Conservation (phyloP, 2,113 vertebrate genomes). For the Panurus biarmicus region DNA sequence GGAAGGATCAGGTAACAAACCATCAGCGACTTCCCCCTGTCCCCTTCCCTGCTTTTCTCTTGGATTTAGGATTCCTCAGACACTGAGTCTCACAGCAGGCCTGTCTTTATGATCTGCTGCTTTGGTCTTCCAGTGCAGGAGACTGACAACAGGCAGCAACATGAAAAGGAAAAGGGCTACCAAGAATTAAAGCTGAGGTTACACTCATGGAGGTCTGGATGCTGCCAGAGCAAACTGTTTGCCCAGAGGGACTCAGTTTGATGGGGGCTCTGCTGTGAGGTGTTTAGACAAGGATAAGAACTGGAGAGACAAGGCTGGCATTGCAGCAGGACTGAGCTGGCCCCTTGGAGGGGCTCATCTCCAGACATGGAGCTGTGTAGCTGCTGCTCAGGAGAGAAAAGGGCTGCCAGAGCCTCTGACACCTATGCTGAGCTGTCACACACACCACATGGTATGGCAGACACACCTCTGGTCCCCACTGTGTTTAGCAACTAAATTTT, state of each 20-base stretch:
- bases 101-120: background rate
- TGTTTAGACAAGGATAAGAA: background rate
- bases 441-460: too few relatives aligned
- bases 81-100: background rate
- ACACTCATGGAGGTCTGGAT: background rate
- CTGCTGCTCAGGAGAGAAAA: background rate
- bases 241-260: background rate
- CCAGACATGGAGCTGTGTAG: accelerated
- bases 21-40: accelerated
- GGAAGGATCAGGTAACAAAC: conserved; percentile 85
- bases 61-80: background rate
- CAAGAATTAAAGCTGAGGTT: background rate
- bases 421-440: background rate
- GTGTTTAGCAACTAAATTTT: background rate
- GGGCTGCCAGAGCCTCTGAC: background rate
- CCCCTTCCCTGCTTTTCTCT: background rate
- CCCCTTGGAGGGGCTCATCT: background rate
- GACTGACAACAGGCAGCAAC: background rate
- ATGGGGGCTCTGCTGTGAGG: background rate
- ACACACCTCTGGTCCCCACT: background rate
- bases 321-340: background rate
- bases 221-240: background rate
- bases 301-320: background rate
- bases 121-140: background rate
- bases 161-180: background rate